Percentiles rank a stretch among this genome's conserved stretches.
phyloP scores from a whole-genome alignment of 2,888 invertebrate species.

The Ennomos quercinarius region DNA sequence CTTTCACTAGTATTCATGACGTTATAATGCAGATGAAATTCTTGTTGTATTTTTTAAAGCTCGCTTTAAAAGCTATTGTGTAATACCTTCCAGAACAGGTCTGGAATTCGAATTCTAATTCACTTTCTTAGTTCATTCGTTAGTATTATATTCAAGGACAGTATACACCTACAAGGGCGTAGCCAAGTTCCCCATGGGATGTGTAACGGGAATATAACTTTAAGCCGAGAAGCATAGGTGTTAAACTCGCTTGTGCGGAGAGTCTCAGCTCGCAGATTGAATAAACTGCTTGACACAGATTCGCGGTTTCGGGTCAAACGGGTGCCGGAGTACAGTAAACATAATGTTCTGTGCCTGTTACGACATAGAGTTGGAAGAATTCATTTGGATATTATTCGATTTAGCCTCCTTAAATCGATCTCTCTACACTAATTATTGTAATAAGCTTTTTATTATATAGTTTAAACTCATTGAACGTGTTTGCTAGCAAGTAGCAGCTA shows the following conservation, averaged over 20 bases:
- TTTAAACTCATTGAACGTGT: too few species aligned
- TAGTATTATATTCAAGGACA: constrained; percentile 77
- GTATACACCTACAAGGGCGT: constrained; percentile 67
- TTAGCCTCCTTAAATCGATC: constrained; percentile 2
- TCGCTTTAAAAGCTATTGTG: constrained; percentile 2
- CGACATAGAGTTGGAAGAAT: constrained; percentile 67
- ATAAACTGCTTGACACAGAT: constrained; percentile 86
- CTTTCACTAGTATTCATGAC: too few species aligned
- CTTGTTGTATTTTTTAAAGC: neutral
- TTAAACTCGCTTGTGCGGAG: constrained; percentile 56
- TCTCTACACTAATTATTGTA: too few species aligned
- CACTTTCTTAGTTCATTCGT: constrained; percentile 58
- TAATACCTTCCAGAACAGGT: constrained; percentile 8
- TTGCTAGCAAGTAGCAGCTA: too few species aligned
- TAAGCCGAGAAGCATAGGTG: constrained; percentile 49
- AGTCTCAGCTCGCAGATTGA: constrained; percentile 78
- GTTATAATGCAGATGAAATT: constrained; percentile 6
- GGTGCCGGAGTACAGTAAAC: constrained; percentile 70
- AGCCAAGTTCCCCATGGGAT: constrained; percentile 53
- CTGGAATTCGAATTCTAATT: constrained; percentile 40
- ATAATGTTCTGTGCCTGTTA: constrained; percentile 68
- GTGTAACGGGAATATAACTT: constrained; percentile 52
- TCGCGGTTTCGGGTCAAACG: constrained; percentile 82
- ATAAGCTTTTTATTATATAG: too few species aligned
- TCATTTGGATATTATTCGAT: constrained; percentile 29